A percentile compares a stretch with the other conserved stretches of the same genome.
Conservation (phyloP, 2,888 invertebrate genomes). For the Hermodice carunculata region DNA sequence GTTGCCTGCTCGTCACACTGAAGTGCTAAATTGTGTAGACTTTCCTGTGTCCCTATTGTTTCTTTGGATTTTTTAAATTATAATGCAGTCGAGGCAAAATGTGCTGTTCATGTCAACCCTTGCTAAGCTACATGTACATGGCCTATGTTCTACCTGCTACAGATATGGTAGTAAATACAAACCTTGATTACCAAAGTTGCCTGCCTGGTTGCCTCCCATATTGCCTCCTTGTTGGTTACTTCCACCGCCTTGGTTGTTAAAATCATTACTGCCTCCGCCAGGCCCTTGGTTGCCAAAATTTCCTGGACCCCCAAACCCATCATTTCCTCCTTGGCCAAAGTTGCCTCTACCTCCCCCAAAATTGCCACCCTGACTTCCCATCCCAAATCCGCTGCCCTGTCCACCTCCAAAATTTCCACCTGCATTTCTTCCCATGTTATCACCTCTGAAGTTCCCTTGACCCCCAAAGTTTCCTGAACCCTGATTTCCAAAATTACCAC, state of each 20-base stretch:
- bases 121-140: too few relatives aligned
- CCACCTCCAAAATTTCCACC: background rate
- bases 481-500: background rate
- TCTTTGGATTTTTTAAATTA: too few relatives aligned
- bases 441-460: slow-evolving; percentile 16
- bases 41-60: too few relatives aligned
- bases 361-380: slow-evolving; percentile 13
- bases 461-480: slow-evolving; percentile 38
- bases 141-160: too few relatives aligned
- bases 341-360: slow-evolving; percentile 17
- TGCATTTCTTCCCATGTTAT: background rate
- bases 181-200: slow-evolving; percentile 1
- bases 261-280: background rate
- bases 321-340: background rate
- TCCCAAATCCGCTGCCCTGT: slow-evolving; percentile 36
- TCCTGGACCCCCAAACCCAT: background rate
- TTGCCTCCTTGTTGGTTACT: slow-evolving; percentile 16
- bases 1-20: too few relatives aligned
- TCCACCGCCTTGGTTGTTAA: background rate
- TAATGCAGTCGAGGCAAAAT: too few relatives aligned
- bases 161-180: too few relatives aligned
- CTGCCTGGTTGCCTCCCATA: slow-evolving; percentile 21
- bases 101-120: too few relatives aligned
- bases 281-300: background rate
- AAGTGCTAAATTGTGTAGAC: too few relatives aligned